Percentiles rank a stretch among this genome's conserved stretches.
Evolutionary conservation across 2,113 vertebrate genomes (phyloP).

Genomic region (Nannospalax galili): DNA sequence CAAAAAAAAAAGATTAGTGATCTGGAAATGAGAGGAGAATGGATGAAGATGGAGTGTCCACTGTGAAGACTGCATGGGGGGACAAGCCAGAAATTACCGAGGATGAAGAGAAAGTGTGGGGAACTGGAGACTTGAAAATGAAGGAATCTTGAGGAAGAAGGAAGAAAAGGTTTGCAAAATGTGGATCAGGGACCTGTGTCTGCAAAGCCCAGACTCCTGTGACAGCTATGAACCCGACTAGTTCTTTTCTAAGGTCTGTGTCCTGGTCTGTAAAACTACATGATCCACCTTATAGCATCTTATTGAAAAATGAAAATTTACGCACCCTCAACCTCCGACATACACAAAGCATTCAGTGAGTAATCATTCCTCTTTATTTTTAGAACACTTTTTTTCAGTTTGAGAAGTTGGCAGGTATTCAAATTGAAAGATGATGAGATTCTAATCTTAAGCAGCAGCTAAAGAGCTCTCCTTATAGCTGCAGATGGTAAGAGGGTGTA

Average conservation of each 20-base stretch:
- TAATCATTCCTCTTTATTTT: conserved; percentile 29
- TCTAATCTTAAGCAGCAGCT: conserved; percentile 17
- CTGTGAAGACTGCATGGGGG: not conserved
- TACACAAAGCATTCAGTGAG: not conserved
- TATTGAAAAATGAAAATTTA: not conserved
- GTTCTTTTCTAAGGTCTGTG: not conserved
- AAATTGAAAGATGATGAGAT: conserved; percentile 18
- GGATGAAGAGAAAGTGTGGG: not conserved
- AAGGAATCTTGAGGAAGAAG: not conserved
- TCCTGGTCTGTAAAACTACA: not conserved
- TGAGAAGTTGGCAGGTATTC: conserved; percentile 56
- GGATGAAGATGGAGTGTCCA: not conserved
- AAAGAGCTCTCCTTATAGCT: not conserved
- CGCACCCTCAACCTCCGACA: not conserved
- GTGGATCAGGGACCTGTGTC: not conserved
- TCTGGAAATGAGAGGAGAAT: not conserved
- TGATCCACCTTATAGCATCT: not conserved
- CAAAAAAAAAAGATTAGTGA: not conserved
- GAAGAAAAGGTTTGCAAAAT: not conserved
- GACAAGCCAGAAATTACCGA: not conserved
- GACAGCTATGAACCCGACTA: not conserved
- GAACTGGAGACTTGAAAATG: not conserved
- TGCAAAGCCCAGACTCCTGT: not conserved
- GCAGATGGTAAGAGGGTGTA: conserved; percentile 38
- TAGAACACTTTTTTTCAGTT: not conserved